phyloP scores from a whole-genome alignment of 2,113 vertebrate genomes.

The Ptychochromis oligacanthus region DNA sequence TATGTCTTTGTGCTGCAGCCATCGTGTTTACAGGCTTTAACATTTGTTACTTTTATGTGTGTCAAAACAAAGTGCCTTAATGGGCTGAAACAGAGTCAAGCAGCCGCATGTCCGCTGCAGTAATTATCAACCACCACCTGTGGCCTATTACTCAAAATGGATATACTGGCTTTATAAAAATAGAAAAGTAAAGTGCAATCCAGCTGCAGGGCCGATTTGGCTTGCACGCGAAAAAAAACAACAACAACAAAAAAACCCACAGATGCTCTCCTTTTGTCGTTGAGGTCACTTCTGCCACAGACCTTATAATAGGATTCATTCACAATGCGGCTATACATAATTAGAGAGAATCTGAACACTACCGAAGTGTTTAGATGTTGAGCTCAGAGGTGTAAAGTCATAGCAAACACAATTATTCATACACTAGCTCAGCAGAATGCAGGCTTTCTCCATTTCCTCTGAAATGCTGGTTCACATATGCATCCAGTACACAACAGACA shows the following conservation, averaged over 20 bases:
- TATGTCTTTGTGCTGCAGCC: background rate
- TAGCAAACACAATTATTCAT: background rate
- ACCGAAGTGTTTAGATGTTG: background rate
- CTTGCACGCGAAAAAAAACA: rapidly evolving
- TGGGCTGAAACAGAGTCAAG: background rate
- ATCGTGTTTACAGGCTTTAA: background rate
- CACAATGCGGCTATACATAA: background rate
- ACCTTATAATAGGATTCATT: background rate
- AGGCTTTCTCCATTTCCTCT: background rate
- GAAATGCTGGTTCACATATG: background rate
- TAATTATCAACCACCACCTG: constrained; percentile 9
- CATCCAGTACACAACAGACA: background rate
- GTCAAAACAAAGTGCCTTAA: constrained; percentile 12
- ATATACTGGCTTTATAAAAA: background rate
- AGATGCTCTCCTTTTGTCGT: background rate
- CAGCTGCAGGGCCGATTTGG: background rate
- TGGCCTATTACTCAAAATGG: background rate
- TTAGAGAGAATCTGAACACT: background rate
- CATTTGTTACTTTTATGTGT: background rate
- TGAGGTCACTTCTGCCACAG: background rate
- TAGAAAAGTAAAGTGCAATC: background rate
- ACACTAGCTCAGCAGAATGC: background rate
- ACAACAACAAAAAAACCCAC: background rate
- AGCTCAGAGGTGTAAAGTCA: background rate
- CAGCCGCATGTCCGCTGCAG: background rate